Percentiles rank a stretch among this genome's conserved stretches.
These are phyloP conservation scores for Baronia brevicornis DNA, from an alignment of 2,888 invertebrate species.

Conservation along the genomic window DNA sequence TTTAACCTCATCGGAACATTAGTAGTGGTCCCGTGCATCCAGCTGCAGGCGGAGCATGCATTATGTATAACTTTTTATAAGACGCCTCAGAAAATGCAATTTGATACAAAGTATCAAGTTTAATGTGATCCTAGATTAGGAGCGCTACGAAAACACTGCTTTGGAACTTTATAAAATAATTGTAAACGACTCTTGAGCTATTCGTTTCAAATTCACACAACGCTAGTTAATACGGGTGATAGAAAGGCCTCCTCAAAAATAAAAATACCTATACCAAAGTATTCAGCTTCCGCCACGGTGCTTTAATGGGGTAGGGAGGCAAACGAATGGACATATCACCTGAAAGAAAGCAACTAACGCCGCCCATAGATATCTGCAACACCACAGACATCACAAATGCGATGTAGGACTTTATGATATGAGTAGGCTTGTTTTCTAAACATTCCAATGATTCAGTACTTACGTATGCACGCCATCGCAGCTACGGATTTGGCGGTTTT, in stretches of 20 bases:
- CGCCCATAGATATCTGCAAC: no score
- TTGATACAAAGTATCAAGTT: constrained; percentile 73
- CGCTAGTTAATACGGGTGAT: constrained; percentile 5
- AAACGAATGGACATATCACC: no score
- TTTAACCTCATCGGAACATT: constrained; percentile 8
- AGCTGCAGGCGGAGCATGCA: constrained; percentile 65
- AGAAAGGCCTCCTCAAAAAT: constrained; percentile 11
- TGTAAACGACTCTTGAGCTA: constrained; percentile 15
- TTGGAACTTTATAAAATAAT: constrained; percentile 24
- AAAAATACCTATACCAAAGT: no score
- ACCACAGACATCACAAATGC: no score
- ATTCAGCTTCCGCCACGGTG: no score
- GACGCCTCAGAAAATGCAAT: constrained; percentile 66
- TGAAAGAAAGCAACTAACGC: no score
- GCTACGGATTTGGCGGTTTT: no score
- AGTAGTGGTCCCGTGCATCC: constrained; percentile 38
- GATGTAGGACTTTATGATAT: no score
- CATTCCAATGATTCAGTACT: no score
- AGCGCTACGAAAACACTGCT: constrained; percentile 39
- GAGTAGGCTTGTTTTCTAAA: no score
- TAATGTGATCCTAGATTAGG: constrained; percentile 69
- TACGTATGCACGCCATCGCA: no score
- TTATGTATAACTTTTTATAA: constrained; percentile 72
- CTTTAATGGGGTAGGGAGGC: no score
- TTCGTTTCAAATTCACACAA: constrained; percentile 14